Base-by-base conservation (phyloP, 2,888 invertebrate species). In the Empis stercorea region DNA sequence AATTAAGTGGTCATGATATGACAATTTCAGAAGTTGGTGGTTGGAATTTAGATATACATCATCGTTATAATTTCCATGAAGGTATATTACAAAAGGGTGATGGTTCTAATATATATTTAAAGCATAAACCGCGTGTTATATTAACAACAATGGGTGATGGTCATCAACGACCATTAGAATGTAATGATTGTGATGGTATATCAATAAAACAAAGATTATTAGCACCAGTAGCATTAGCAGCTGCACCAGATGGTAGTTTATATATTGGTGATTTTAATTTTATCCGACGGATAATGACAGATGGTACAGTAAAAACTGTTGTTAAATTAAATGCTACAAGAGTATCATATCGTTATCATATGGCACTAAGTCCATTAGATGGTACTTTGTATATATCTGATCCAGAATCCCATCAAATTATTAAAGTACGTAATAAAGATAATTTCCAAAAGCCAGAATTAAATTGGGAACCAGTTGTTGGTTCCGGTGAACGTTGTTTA, bases 11-110 rank as follows among this genome's bases (percentile, higher is more conserved):
- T 1, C 93, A 92, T 62, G 94, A 95, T 62, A 91, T 96, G 87
- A 88, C 88, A 50, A 94, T 95, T 43, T 94, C 94, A 0, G 94
- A 94, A 69, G 88, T 95, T 36, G 96, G 95, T 1, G 94, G 93
- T 13, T 97, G 96, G 96, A 95, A 96, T 68, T 73, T 99, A 56
- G 93, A 97, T 65, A 92, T 96, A 53, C 96, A 97, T 72, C 96
- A 97, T 63, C 79, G 95, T 57, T 95, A 96, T 67, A 97, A 99
- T 68, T 93, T 92, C 77, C 93, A 96, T 62, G 95, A 96, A 74
- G 96, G 94, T 30, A 94, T 97, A 51, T 74, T 97, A 1, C 95
- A 97, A 71, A 94, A 95, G 65, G 97, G 97, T 27, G 96, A 97
- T 60, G 97, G 97, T 11, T 87, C 93, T 0, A 94, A 93, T 60